These are phyloP conservation scores for Spermophilus dauricus DNA, from an alignment of 2,113 vertebrate genomes.

Conservation along the genomic window DNA sequence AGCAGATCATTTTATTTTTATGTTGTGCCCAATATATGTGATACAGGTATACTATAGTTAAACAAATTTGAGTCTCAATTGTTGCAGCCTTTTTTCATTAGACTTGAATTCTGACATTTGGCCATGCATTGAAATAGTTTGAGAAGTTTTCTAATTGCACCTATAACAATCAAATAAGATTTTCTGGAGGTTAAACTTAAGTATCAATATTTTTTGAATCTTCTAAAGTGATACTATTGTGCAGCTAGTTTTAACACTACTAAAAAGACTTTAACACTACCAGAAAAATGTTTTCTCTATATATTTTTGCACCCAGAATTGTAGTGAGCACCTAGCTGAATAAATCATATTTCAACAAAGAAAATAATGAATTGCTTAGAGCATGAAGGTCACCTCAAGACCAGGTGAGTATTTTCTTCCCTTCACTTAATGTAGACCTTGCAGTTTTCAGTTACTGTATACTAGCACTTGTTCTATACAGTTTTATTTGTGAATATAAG, in stretches of 20 bases:
- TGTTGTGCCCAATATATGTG: neutral
- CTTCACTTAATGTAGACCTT: neutral
- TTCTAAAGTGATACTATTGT: neutral
- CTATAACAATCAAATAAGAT: neutral
- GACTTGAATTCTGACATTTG: neutral
- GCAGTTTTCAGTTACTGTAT: neutral
- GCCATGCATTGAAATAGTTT: neutral
- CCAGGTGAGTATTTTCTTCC: neutral
- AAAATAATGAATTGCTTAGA: neutral
- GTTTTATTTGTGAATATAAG: neutral
- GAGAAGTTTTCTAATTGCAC: neutral
- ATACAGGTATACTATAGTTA: neutral
- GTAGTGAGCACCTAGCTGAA: neutral
- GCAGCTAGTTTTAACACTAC: neutral
- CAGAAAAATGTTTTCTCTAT: neutral
- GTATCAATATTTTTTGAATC: neutral
- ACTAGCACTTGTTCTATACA: neutral
- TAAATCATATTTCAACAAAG: neutral
- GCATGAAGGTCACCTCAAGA: neutral
- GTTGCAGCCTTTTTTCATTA: neutral
- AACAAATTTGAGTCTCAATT: neutral
- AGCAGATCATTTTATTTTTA: neutral
- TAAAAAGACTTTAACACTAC: neutral
- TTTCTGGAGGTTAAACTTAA: neutral
- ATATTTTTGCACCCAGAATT: neutral